Evolutionary conservation across 1,140 invertebrate species (phyloP).

Genomic region (Aphis gossypii): DNA sequence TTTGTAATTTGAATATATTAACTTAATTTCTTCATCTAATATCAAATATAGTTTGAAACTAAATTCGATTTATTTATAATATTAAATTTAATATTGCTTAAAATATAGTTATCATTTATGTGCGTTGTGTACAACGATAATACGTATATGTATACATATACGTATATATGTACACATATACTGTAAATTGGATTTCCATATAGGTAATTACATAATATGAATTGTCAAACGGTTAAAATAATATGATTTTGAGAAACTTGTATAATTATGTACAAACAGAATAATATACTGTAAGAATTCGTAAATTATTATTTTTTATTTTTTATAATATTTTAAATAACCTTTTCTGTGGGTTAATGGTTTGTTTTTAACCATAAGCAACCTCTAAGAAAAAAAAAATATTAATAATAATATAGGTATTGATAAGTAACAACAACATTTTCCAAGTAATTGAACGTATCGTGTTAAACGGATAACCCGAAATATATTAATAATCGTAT

Average conservation of each 20-base stretch:
- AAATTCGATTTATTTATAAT: too few species aligned
- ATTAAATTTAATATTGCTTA: too few species aligned
- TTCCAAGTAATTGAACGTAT: not conserved
- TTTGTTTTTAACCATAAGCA: not conserved
- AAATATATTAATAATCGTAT: slow-evolving; percentile 15
- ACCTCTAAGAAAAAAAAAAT: not conserved
- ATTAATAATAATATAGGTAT: not conserved
- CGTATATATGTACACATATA: too few species aligned
- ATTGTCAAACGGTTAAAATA: not conserved
- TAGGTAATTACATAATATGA: too few species aligned
- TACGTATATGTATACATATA: too few species aligned
- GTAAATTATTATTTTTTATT: not conserved
- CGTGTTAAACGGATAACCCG: not conserved
- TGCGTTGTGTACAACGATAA: too few species aligned
- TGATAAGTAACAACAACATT: not conserved
- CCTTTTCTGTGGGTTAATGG: not conserved
- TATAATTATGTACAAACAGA: not conserved
- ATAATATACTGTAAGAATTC: not conserved
- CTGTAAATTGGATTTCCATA: too few species aligned
- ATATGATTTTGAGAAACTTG: not conserved
- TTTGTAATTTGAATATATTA: not conserved
- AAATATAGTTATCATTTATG: too few species aligned
- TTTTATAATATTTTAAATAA: not conserved
- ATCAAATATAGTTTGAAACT: too few species aligned
- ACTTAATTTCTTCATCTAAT: too few species aligned